Evolutionary conservation across 2,797 vertebrate species (phyloP).

Genomic region (Heteromormyrus szaboi): DNA sequence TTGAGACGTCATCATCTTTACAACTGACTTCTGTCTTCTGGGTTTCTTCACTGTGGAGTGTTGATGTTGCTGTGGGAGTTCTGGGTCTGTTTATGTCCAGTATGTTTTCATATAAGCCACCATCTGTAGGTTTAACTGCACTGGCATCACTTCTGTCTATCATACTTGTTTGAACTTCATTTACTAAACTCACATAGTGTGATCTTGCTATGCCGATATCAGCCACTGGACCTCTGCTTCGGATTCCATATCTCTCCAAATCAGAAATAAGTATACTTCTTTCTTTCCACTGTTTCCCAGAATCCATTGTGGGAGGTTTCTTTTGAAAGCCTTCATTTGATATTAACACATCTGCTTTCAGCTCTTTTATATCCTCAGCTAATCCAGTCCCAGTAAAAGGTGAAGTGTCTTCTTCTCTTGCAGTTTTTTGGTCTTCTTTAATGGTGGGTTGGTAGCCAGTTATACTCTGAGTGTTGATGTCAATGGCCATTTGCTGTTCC

Average conservation of each 20-base stretch:
- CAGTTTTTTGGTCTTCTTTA: constrained; percentile 19
- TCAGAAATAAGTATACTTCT: constrained; percentile 31
- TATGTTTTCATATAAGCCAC: constrained; percentile 16
- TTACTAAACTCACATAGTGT: constrained; percentile 26
- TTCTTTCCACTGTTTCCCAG: constrained; percentile 50
- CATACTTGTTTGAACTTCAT: constrained; percentile 32
- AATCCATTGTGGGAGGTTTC: constrained; percentile 43
- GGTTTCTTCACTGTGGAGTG: constrained; percentile 24
- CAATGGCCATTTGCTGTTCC: constrained; percentile 31
- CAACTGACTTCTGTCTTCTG: constrained; percentile 6
- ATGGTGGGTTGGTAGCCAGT: neutral
- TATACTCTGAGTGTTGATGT: constrained; percentile 31
- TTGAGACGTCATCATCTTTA: constrained; percentile 8
- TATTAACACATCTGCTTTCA: constrained; percentile 45
- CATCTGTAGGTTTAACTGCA: neutral
- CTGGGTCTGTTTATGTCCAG: constrained; percentile 22
- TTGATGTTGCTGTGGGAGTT: constrained; percentile 25
- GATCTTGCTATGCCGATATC: constrained; percentile 38
- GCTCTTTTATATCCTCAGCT: constrained; percentile 37
- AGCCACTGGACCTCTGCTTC: constrained; percentile 40
- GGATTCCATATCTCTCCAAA: constrained; percentile 42
- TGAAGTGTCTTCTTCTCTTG: constrained; percentile 25
- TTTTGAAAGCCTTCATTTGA: constrained; percentile 36
- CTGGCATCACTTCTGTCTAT: constrained; percentile 21
- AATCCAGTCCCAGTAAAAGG: constrained; percentile 26